Evolutionary conservation across 2,797 vertebrate genomes (phyloP).

Genomic region (Emydoidea blandingii): DNA sequence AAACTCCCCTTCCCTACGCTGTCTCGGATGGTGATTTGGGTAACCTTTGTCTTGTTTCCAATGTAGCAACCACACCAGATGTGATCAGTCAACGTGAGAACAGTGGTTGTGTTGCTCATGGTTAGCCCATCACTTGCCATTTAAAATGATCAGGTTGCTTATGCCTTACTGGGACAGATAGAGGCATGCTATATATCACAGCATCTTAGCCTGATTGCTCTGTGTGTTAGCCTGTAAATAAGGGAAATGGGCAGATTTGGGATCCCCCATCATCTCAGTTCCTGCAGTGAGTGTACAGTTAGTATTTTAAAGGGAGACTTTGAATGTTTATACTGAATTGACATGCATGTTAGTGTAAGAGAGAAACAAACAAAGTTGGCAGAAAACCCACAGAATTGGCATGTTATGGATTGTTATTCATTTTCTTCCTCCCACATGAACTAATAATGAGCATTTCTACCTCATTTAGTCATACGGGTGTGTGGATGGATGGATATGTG

Average conservation of each 20-base stretch:
- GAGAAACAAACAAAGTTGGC: background rate
- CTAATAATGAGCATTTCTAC: conserved; percentile 39
- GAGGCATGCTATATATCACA: background rate
- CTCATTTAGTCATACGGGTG: background rate
- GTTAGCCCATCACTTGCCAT: background rate
- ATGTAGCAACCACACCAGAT: accelerated
- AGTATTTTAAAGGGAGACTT: background rate
- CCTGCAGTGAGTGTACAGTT: background rate
- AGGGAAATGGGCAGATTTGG: conserved; percentile 12
- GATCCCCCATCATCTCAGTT: background rate
- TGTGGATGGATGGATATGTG: background rate
- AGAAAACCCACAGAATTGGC: background rate
- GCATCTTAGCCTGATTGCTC: background rate
- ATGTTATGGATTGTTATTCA: conserved; percentile 14
- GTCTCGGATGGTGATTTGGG: background rate
- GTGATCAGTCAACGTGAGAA: background rate
- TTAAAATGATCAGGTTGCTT: background rate
- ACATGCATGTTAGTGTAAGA: background rate
- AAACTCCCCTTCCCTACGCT: background rate
- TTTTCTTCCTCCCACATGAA: background rate
- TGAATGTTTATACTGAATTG: background rate
- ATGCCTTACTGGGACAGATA: background rate
- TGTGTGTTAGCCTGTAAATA: background rate
- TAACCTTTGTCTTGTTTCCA: accelerated
- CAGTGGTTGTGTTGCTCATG: background rate